Base-by-base conservation (phyloP, 2,113 vertebrate genomes). In the Clupea harengus region DNA sequence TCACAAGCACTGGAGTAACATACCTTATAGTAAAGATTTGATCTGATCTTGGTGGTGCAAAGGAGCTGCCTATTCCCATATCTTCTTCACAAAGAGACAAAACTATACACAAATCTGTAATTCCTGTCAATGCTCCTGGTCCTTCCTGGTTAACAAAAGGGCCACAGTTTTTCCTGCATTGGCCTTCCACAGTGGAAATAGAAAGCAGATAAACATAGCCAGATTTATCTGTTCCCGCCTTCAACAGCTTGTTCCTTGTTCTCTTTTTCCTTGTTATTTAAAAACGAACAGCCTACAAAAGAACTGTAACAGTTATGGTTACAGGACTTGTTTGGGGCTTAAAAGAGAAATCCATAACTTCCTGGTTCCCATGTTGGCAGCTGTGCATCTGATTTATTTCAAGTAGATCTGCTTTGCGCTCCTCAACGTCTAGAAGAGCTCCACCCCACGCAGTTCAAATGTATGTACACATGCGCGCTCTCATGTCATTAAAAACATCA, bases 1-100 rank as follows among this genome's bases (percentile, higher is more conserved):
- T 39, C 39, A 39, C 39, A 39, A 39, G 2, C 39, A 39, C 39
- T 39, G 39, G 39, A 32, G 46, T 84, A 88, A 93, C 95, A 57
- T 95, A 97, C 39, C 2, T 39, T 39, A 39, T 39, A 39, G 39
- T 39, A 39, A 39, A 39, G 39, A 39, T 39, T 39, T 39, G 95
- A 91, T 97, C 96, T 91, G 96, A 95, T 52, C 92, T 94, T 75
- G 94, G 95, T 86, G 96, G 95, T 86, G 96, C 96, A 95, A 97
- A 97, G 85, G 95, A 97, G 92, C 97, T 96, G 89, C 96, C 96
- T 93, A 97, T 96, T 91, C 96, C 96, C 96, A 97, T 97, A 88
- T 83, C 94, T 92, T 90, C 81, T 88, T 52, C 85, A 86, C 45
- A 39, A 20, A 57, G 10, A 39, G 2, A 78, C 17, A 39, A 44